A percentile compares a stretch with the other conserved stretches of the same genome.
phyloP scores from a whole-genome alignment of 2,797 vertebrate species.

The Numenius phaeopus region DNA sequence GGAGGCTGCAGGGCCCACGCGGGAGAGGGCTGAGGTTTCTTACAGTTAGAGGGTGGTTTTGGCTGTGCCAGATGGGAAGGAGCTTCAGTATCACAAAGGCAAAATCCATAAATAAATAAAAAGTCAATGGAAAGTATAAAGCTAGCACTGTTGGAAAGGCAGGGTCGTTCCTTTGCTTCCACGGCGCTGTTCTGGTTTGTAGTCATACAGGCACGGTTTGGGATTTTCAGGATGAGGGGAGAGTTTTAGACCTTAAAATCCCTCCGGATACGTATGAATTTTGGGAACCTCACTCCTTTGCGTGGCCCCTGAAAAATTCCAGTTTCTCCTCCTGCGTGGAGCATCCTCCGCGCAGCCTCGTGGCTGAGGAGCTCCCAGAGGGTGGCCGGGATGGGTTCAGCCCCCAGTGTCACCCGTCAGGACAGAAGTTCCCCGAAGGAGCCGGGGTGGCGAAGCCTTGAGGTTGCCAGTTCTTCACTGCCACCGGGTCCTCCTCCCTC shows the following conservation, averaged over 20 bases:
- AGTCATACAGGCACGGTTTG: accelerated
- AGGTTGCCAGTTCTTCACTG: neutral
- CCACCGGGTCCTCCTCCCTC: neutral
- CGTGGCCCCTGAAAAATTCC: neutral
- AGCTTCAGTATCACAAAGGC: neutral
- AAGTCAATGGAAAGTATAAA: neutral
- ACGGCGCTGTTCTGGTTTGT: accelerated
- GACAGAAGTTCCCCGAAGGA: neutral
- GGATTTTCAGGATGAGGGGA: neutral
- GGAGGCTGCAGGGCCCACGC: neutral
- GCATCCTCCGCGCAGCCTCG: neutral
- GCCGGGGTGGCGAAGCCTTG: accelerated
- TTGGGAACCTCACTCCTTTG: neutral
- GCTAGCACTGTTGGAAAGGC: neutral
- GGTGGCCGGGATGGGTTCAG: neutral
- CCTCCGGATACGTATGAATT: neutral
- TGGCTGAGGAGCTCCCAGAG: neutral
- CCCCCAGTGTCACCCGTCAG: accelerated
- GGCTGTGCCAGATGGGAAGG: neutral
- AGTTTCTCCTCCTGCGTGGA: accelerated
- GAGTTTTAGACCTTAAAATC: neutral
- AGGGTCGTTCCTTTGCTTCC: neutral
- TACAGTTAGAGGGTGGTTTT: neutral
- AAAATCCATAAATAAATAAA: neutral
- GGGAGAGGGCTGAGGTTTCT: neutral